Evolutionary conservation across 2,113 vertebrate species (phyloP).

Genomic region (Ochotona curzoniae): DNA sequence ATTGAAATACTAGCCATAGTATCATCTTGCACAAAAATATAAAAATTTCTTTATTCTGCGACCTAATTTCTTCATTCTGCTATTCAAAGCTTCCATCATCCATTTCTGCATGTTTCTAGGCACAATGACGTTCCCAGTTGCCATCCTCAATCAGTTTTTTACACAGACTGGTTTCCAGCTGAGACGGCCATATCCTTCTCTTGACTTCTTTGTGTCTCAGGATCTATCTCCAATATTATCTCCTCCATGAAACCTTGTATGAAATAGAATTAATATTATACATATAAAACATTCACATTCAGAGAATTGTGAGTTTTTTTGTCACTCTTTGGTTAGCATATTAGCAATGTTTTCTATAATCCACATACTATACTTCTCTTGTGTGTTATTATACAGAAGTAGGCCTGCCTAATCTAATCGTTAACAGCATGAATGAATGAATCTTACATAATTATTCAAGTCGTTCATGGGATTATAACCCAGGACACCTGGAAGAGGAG

Average conservation of each 20-base stretch:
- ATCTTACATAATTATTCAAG: not conserved
- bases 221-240: not conserved
- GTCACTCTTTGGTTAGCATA: not conserved
- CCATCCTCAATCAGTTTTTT: not conserved
- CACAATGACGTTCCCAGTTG: not conserved
- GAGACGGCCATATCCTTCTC: not conserved
- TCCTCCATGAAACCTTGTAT: not conserved
- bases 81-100: not conserved
- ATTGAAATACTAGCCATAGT: not conserved
- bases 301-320: not conserved
- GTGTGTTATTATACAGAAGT: not conserved
- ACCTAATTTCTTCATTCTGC: not conserved
- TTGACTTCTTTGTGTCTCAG: not conserved
- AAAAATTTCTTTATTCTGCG: not conserved
- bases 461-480: not conserved
- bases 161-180: not conserved
- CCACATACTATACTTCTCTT: not conserved
- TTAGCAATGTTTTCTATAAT: slow-evolving; percentile 14
- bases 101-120: not conserved
- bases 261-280: not conserved
- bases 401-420: not conserved
- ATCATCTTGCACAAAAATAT: not conserved
- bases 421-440: not conserved
- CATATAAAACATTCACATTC: not conserved
- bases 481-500: not conserved